These are phyloP conservation scores for Erpetoichthys calabaricus DNA, from an alignment of 2,797 vertebrate species.

Conservation along the genomic window DNA sequence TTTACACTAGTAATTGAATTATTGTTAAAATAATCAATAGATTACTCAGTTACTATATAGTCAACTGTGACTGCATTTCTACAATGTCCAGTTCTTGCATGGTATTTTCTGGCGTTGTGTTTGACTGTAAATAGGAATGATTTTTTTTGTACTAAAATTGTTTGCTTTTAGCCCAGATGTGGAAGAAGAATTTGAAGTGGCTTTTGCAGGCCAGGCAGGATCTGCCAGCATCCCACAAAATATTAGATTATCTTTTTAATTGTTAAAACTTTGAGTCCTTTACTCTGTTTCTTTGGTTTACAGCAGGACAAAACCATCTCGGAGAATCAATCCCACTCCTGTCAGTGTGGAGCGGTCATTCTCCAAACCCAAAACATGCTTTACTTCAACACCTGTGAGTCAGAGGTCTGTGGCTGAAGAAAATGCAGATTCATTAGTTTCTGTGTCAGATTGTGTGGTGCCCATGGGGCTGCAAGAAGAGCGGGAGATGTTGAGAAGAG, in stretches of 20 bases:
- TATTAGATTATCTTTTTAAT: too few relatives aligned
- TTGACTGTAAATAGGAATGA: too few relatives aligned
- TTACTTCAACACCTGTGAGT: slow-evolving; percentile 83
- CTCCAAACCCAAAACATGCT: slow-evolving; percentile 88
- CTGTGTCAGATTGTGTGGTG: slow-evolving; percentile 29
- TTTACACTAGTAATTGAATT: neutral
- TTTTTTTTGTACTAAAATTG: too few relatives aligned
- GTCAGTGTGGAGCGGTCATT: slow-evolving; percentile 76
- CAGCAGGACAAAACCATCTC: slow-evolving; percentile 76
- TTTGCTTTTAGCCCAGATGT: too few relatives aligned
- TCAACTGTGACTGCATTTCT: neutral
- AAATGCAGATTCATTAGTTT: slow-evolving; percentile 31
- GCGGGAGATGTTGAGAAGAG: slow-evolving; percentile 81
- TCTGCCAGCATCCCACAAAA: too few relatives aligned
- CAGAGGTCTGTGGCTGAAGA: slow-evolving; percentile 34
- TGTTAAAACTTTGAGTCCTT: neutral
- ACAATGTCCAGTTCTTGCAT: too few relatives aligned
- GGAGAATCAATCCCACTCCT: slow-evolving; percentile 91
- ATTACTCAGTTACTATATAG: neutral
- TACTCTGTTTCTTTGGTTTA: slow-evolving; percentile 13
- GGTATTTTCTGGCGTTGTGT: too few relatives aligned
- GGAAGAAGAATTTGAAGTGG: too few relatives aligned
- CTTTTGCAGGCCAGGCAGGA: too few relatives aligned
- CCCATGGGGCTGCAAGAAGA: slow-evolving; percentile 75
- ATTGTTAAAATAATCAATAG: too few relatives aligned